Percentiles rank a stretch among this genome's conserved stretches.
phyloP scores from a whole-genome alignment of 2,113 vertebrate species.

The Crotophaga sulcirostris region DNA sequence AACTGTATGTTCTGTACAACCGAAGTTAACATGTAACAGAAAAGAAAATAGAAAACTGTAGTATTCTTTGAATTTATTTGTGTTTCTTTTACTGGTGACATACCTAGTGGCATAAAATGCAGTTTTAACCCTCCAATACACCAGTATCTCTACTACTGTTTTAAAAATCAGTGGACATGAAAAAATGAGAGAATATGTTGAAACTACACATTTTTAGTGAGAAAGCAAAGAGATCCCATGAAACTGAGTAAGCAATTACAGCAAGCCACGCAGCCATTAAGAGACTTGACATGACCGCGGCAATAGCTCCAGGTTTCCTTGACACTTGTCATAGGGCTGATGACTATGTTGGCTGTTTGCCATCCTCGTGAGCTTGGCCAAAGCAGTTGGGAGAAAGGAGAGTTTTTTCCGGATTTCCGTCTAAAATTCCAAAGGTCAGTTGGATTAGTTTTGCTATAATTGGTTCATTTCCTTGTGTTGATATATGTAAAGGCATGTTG shows the following conservation, averaged over 20 bases:
- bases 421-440: constrained; percentile 5
- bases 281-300: background rate
- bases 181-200: background rate
- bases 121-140: background rate
- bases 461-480: background rate
- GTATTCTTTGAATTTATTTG: background rate
- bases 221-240: background rate
- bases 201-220: background rate
- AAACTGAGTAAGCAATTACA: background rate
- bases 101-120: background rate
- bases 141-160: background rate
- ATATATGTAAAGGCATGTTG: constrained; percentile 26
- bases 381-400: background rate
- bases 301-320: background rate
- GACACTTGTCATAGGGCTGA: background rate
- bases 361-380: background rate
- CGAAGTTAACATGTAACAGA: background rate
- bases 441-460: constrained; percentile 6
- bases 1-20: background rate
- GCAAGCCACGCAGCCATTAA: background rate
- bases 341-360: background rate
- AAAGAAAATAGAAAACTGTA: background rate
- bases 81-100: background rate
- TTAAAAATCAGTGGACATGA: background rate
- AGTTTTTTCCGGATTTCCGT: background rate